These are phyloP conservation scores for Cotesia vestalis DNA, from an alignment of 1,140 invertebrate species.

Conservation along the genomic window DNA sequence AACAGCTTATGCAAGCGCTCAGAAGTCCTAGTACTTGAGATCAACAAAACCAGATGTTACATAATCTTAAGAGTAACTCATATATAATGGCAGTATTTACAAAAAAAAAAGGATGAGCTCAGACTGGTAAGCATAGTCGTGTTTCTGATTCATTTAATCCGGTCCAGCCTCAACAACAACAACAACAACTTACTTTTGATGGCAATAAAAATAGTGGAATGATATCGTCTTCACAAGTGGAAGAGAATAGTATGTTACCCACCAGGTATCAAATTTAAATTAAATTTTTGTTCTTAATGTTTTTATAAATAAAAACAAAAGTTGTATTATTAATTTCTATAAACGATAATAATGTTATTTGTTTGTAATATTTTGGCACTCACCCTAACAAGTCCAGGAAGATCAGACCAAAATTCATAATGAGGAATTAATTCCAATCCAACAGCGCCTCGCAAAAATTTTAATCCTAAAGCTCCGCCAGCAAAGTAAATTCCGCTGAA, in stretches of 20 bases:
- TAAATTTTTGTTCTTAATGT: too few species aligned
- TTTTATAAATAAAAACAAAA: too few species aligned
- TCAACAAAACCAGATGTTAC: conserved; percentile 91
- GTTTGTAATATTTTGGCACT: conserved; percentile 28
- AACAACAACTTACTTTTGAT: conserved; percentile 51
- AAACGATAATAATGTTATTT: too few species aligned
- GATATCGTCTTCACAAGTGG: too few species aligned
- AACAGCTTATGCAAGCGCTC: conserved; percentile 89
- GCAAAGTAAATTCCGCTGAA: conserved; percentile 51
- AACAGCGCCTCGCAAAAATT: conserved; percentile 57
- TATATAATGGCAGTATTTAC: conserved; percentile 97
- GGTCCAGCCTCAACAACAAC: conserved; percentile 66
- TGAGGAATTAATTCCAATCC: conserved; percentile 64
- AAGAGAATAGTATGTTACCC: too few species aligned
- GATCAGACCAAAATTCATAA: conserved; percentile 60
- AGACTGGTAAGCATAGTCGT: conserved; percentile 55
- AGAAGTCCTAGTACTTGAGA: conserved; percentile 89
- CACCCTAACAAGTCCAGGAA: conserved; percentile 58
- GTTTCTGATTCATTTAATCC: conserved; percentile 54
- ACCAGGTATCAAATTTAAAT: too few species aligned
- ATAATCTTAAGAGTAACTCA: conserved; percentile 93
- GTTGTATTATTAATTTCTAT: too few species aligned
- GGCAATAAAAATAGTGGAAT: too few species aligned
- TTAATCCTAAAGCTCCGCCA: conserved; percentile 53
- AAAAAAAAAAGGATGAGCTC: conserved; percentile 79